Percentiles rank a stretch among this genome's conserved stretches.
Conservation (phyloP, 1,140 invertebrate species). For the Steinernema feltiae region DNA sequence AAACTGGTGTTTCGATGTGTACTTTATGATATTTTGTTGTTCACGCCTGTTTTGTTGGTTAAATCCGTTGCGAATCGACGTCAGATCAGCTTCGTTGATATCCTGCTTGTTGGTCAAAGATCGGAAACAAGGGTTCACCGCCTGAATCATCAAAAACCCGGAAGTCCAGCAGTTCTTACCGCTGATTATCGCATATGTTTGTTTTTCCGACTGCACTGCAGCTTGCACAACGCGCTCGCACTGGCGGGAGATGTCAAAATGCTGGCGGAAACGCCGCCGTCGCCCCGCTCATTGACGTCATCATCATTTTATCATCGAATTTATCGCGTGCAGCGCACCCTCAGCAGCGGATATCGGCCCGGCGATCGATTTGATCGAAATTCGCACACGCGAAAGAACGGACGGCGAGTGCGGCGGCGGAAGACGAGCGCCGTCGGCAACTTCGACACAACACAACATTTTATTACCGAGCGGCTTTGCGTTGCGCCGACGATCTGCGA, state of each 20-base stretch:
- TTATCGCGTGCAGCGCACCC: background rate
- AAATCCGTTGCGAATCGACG: no score
- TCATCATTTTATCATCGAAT: slow-evolving; percentile 6
- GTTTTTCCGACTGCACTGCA: no score
- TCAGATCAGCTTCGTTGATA: no score
- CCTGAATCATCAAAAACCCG: no score
- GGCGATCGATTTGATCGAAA: background rate
- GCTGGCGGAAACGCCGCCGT: background rate
- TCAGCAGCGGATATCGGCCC: background rate
- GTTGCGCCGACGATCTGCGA: background rate
- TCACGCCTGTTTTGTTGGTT: no score
- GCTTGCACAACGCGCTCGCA: no score
- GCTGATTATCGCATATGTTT: no score
- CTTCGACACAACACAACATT: background rate
- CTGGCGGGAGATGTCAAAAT: background rate
- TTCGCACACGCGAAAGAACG: background rate
- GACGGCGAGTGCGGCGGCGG: background rate
- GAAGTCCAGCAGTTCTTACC: no score
- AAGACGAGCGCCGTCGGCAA: background rate
- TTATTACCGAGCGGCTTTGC: background rate
- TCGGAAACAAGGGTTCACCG: no score
- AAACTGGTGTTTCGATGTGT: no score
- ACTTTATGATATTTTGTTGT: no score
- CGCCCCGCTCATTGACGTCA: background rate
- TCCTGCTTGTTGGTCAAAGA: no score